These are phyloP conservation scores for Drosophila burlai DNA, from an alignment of 1,140 invertebrate species.

Conservation along the genomic window DNA sequence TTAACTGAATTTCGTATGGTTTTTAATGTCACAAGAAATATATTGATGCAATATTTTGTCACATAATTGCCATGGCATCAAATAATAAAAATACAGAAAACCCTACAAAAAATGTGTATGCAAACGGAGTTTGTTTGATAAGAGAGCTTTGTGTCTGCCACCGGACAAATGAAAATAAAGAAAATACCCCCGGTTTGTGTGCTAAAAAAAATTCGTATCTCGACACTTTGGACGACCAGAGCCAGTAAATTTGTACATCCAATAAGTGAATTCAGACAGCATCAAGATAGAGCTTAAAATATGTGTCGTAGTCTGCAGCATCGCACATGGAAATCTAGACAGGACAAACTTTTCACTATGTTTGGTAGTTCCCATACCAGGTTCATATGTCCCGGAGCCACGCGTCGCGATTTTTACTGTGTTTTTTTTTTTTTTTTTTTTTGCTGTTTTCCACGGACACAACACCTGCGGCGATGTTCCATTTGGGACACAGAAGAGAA, in stretches of 20 bases:
- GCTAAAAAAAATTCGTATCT: constrained; percentile 24
- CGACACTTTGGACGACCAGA: constrained; percentile 16
- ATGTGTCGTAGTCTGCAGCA: constrained; percentile 29
- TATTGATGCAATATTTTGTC: constrained; percentile 3
- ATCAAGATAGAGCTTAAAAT: constrained; percentile 52
- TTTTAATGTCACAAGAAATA: constrained; percentile 1
- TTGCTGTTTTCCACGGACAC: constrained; percentile 9
- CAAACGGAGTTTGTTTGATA: constrained; percentile 22
- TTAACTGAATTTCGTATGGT: background rate
- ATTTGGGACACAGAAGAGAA: constrained; percentile 50
- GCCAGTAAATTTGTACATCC: constrained; percentile 29
- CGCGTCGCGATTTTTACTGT: constrained; percentile 9
- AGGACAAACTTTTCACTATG: constrained; percentile 34
- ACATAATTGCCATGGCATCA: constrained; percentile 1
- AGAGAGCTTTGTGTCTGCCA: constrained; percentile 10
- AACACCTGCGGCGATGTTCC: constrained; percentile 55
- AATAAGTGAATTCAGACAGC: constrained; percentile 47
- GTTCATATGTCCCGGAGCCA: constrained; percentile 16
- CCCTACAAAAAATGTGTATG: too few relatives aligned
- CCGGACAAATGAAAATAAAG: constrained; percentile 15
- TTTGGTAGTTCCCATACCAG: background rate
- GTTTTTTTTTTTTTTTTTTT: background rate
- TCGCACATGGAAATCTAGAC: constrained; percentile 34
- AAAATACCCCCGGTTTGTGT: background rate
- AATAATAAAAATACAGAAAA: background rate